phyloP scores from a whole-genome alignment of 2,113 vertebrate species.

The Phodopus roborovskii region DNA sequence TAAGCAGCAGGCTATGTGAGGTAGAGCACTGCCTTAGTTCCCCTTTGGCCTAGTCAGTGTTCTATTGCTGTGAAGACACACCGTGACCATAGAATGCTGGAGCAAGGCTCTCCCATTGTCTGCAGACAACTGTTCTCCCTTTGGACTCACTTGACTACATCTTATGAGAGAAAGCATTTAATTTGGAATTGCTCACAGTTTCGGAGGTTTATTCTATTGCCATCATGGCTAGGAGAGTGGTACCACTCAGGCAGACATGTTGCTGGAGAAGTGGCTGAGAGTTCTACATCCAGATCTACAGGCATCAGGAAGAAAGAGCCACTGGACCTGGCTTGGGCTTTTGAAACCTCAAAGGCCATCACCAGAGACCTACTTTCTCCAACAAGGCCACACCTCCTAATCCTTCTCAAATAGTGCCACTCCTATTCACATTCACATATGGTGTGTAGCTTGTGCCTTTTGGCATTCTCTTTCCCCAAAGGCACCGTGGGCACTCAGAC shows the following conservation, averaged over 20 bases:
- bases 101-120: no score
- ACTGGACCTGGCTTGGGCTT: background rate
- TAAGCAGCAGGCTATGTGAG: background rate
- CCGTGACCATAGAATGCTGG: background rate
- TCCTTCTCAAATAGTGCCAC: background rate
- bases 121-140: no score
- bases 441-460: background rate
- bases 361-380: background rate
- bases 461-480: background rate
- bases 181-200: background rate
- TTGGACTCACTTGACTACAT: no score
- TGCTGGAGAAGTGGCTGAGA: background rate
- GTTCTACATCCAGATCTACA: background rate
- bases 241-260: no score
- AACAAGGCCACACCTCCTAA: background rate
- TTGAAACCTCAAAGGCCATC: background rate
- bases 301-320: background rate
- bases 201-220: background rate
- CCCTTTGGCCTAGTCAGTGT: background rate
- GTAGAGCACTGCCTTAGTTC: background rate
- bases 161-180: background rate
- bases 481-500: background rate
- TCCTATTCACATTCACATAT: no score
- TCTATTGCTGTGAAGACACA: background rate
- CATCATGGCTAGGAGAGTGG: background rate